A percentile compares a stretch with the other conserved stretches of the same genome.
Evolutionary conservation across 2,797 vertebrate species (phyloP).

Genomic region (Carduelis carduelis): DNA sequence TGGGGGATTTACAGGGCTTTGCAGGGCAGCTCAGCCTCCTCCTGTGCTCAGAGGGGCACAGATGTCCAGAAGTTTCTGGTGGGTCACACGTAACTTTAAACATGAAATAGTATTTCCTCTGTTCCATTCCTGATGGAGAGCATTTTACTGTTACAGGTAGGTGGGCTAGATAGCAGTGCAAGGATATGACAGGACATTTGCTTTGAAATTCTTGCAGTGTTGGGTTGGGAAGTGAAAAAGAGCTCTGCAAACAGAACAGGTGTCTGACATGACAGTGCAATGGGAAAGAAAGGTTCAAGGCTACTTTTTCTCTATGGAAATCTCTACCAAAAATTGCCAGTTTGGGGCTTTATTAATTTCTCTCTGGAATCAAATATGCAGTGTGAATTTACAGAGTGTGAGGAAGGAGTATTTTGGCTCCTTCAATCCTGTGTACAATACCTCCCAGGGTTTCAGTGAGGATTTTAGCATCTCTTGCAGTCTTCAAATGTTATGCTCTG

Average conservation of each 20-base stretch:
- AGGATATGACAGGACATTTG: background rate
- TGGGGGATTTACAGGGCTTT: background rate
- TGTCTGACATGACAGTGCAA: background rate
- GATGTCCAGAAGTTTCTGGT: background rate
- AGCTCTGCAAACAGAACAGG: background rate
- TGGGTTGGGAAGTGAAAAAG: background rate
- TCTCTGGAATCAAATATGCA: conserved; percentile 34
- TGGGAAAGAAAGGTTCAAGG: background rate
- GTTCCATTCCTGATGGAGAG: background rate
- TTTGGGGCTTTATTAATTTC: conserved; percentile 50
- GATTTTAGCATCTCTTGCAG: conserved; percentile 18
- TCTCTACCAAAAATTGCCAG: conserved; percentile 46
- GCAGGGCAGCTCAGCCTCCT: background rate
- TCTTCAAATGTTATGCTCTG: conserved; percentile 60
- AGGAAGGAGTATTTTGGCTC: conserved; percentile 23
- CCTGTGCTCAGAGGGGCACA: background rate
- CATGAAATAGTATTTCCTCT: background rate
- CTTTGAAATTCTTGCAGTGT: background rate
- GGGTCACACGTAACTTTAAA: background rate
- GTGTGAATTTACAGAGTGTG: conserved; percentile 14
- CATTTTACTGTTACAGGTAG: background rate
- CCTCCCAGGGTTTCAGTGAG: conserved; percentile 1
- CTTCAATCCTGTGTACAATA: background rate
- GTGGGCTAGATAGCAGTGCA: background rate
- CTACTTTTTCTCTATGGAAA: conserved; percentile 34